Evolutionary conservation across 2,113 vertebrate genomes (phyloP).

Genomic region (Thalassarche chlororhynchos): DNA sequence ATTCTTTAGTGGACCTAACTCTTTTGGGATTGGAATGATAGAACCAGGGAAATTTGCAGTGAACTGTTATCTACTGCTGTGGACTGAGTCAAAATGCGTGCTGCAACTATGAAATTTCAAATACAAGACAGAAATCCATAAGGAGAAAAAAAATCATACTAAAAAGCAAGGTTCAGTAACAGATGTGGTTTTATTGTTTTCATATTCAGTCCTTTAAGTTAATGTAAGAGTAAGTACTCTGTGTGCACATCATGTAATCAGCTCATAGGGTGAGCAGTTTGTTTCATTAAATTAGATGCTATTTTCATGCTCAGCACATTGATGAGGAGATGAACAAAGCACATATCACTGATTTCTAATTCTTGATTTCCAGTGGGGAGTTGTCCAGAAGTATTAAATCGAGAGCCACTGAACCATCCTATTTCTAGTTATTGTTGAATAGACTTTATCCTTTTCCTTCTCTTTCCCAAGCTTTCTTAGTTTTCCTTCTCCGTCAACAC

Average conservation of each 20-base stretch:
- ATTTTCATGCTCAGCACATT: slow-evolving; percentile 14
- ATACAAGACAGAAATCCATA: background rate
- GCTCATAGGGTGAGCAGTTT: background rate
- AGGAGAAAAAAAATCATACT: background rate
- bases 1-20: background rate
- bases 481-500: background rate
- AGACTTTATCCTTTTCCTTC: background rate
- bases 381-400: slow-evolving; percentile 7
- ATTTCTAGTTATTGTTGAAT: background rate
- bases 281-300: background rate
- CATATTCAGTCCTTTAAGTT: background rate
- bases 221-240: background rate
- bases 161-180: background rate
- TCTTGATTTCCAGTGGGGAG: slow-evolving; percentile 3
- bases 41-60: background rate
- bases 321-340: slow-evolving; percentile 22
- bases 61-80: background rate
- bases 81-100: background rate
- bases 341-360: slow-evolving; percentile 1
- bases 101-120: background rate
- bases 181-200: background rate
- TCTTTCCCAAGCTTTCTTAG: background rate
- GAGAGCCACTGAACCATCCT: background rate
- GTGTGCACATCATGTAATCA: background rate
- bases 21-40: background rate